Conservation (phyloP, 2,888 invertebrate species). For the Sarcophaga carnaria region DNA sequence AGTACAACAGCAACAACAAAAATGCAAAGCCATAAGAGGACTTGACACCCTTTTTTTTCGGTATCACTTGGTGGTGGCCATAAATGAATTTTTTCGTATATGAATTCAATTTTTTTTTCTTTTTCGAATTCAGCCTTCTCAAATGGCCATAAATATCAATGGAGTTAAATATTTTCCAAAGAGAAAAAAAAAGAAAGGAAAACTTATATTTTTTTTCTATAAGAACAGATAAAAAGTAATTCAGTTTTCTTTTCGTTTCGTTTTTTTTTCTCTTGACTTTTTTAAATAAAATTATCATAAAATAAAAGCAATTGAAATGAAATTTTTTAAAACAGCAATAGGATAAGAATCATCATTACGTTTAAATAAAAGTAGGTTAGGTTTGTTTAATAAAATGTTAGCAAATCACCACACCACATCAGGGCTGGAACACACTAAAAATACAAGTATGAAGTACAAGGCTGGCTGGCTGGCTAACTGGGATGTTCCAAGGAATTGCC, state of each 20-base stretch:
- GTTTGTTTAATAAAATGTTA: slow-evolving; percentile 36
- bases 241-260: slow-evolving; percentile 27
- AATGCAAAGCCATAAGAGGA: slow-evolving; percentile 47
- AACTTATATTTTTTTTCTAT: neutral
- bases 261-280: no score
- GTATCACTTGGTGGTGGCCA: slow-evolving; percentile 24
- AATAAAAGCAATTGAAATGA: neutral
- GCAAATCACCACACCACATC: no score
- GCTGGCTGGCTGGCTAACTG: no score
- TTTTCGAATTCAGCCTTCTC: neutral
- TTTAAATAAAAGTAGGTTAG: slow-evolving; percentile 66
- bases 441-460: slow-evolving; percentile 14
- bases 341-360: slow-evolving; percentile 47
- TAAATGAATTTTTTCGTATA: slow-evolving; percentile 55
- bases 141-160: slow-evolving; percentile 59
- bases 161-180: slow-evolving; percentile 47
- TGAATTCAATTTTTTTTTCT: neutral
- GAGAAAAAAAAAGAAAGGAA: neutral
- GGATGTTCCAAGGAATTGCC: no score
- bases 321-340: neutral
- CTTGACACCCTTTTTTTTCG: slow-evolving; percentile 56
- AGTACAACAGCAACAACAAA: slow-evolving; percentile 19
- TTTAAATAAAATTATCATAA: slow-evolving; percentile 53
- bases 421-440: neutral
- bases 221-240: slow-evolving; percentile 33